phyloP scores from a whole-genome alignment of 2,888 invertebrate genomes.

The Cenopis cana region DNA sequence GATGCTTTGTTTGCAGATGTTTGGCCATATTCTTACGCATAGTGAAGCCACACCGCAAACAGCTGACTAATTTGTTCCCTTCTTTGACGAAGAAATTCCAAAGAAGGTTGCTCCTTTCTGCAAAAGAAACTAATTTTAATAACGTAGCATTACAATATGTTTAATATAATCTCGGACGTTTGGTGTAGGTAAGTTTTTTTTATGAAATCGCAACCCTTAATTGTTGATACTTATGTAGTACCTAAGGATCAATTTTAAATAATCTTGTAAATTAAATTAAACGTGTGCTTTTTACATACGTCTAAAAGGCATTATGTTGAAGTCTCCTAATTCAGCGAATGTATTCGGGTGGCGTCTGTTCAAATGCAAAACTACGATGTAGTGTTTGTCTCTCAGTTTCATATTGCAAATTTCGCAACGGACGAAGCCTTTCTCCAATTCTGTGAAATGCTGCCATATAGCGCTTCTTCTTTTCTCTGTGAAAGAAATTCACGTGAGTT shows the following conservation, averaged over 20 bases:
- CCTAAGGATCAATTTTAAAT: neutral
- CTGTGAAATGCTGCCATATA: conserved; percentile 11
- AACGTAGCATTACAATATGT: neutral
- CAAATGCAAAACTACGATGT: conserved; percentile 20
- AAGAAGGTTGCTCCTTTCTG: conserved; percentile 23
- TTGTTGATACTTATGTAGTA: too few species aligned
- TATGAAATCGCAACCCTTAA: too few species aligned
- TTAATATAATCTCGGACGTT: neutral
- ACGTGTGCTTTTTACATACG: conserved; percentile 4
- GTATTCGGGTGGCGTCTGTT: conserved; percentile 9
- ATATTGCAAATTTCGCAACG: conserved; percentile 14
- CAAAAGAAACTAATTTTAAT: neutral
- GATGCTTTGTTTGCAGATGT: conserved; percentile 22
- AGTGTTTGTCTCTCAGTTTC: conserved; percentile 21
- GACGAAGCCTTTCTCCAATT: conserved; percentile 19
- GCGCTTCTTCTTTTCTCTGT: conserved; percentile 18
- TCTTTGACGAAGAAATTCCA: conserved; percentile 21
- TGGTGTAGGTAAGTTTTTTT: too few species aligned
- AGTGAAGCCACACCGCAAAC: neutral
- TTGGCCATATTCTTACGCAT: conserved; percentile 28
- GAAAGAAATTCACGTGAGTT: neutral
- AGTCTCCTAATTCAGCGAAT: conserved; percentile 13
- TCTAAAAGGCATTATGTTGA: conserved; percentile 24
- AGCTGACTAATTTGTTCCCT: conserved; percentile 15
- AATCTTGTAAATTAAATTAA: neutral